Evolutionary conservation across 2,888 invertebrate genomes (phyloP), one percentile per base, ranked within the genome.

Genomic region (Cacoxenus indagator): DNA sequence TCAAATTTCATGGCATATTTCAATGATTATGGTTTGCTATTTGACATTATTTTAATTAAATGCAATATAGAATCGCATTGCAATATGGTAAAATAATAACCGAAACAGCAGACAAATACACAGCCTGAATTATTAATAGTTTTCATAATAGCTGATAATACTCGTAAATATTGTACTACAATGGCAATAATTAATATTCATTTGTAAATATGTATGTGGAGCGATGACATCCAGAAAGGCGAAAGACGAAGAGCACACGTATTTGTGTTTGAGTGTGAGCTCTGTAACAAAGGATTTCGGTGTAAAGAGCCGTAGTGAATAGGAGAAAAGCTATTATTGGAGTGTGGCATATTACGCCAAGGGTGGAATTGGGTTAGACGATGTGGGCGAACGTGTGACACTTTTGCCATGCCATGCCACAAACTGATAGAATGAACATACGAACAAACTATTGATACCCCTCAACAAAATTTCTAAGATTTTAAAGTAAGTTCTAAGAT

Each of bases 121-220:
- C 8, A 31, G 31, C 31, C 9, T 31, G 4, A 31, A 4, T 6
- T 31, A 31, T 31, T 6, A 6, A 31, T 31, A 31, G 31, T 37
- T 37, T 11, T 51, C 11, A 51, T 51, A 22, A 22, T 51, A 51
- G 22, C 5, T 22, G 37, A 51, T 22, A 51, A 22, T 24, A 62
- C 43, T n/a, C n/a, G n/a, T n/a, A n/a, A n/a, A n/a, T n/a, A n/a
- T n/a, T n/a, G 45, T 62, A 57, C 17, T 31, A 59, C 17, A 62
- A 61, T 19, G 59, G 37, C 22, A 62, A 27, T 57, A 57, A 57
- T 57, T 57, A 62, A 62, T 62, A 62, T 62, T 62, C 43, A 62
- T 62, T 62, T 62, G 61, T 43, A n/a, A n/a, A n/a, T n/a, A n/a
- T n/a, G n/a, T 37, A 37, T 37, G 5, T 37, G 5, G 14, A 37